Evolutionary conservation across 2,113 vertebrate species (phyloP).

Genomic region (Ochotona princeps): DNA sequence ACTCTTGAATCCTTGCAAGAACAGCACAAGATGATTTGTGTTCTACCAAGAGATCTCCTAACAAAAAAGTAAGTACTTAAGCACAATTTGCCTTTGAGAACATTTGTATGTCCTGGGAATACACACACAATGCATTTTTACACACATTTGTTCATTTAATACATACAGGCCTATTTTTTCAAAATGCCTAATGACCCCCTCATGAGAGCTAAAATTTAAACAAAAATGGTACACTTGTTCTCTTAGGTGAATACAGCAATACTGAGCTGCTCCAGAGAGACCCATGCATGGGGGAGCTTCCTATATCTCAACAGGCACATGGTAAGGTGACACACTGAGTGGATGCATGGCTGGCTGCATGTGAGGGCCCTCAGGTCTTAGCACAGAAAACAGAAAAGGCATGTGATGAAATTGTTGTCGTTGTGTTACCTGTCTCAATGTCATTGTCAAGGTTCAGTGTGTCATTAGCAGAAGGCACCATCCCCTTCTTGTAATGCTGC

Average conservation of each 20-base stretch:
- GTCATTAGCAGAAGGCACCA: conserved; percentile 86
- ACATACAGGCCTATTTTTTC: background rate
- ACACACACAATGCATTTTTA: conserved; percentile 23
- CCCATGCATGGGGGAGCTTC: background rate
- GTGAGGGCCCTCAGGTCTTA: background rate
- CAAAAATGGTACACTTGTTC: conserved; percentile 9
- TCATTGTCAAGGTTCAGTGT: conserved; percentile 89
- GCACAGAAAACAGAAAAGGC: background rate
- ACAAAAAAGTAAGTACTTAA: background rate
- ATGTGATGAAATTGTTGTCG: background rate
- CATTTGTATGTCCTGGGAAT: background rate
- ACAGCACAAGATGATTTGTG: background rate
- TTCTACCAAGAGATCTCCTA: background rate
- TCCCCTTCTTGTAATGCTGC: conserved; percentile 89
- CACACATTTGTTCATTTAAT: conserved; percentile 27
- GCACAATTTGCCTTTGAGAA: conserved; percentile 9
- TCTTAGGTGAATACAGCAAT: background rate
- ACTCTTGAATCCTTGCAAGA: conserved; percentile 19
- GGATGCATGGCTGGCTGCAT: background rate
- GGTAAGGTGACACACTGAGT: background rate
- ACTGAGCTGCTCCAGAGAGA: background rate
- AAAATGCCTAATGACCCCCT: background rate
- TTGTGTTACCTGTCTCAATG: conserved; percentile 89
- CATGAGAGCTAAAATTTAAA: background rate
- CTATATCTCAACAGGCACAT: background rate